Conservation (phyloP, 2,113 vertebrate species). For the Plecotus auritus region DNA sequence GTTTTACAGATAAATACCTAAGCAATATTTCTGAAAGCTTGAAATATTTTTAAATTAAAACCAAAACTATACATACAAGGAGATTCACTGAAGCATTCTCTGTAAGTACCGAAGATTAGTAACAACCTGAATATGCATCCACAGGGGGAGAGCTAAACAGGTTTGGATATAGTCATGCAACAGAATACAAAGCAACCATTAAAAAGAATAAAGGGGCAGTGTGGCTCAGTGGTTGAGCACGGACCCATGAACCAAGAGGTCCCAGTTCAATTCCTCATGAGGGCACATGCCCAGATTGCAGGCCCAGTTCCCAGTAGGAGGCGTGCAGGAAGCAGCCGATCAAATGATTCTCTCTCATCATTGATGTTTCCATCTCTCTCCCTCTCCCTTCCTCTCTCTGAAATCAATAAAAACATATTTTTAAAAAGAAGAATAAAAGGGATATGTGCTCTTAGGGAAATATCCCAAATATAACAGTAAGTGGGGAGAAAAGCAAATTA, state of each 20-base stretch:
- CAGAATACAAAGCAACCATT: not conserved
- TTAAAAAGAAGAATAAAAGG: not conserved
- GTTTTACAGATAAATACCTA: not conserved
- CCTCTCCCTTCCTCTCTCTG: no score
- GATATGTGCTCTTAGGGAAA: not conserved
- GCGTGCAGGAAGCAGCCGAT: no score
- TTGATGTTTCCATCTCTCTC: no score
- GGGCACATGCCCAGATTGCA: no score
- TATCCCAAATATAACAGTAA: not conserved
- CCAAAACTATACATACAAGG: not conserved
- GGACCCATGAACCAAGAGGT: no score
- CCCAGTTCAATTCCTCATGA: no score
- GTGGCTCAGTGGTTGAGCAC: no score
- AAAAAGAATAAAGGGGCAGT: not conserved
- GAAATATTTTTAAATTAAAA: slow-evolving; percentile 1
- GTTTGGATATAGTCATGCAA: not conserved
- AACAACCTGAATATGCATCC: not conserved
- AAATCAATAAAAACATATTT: no score
- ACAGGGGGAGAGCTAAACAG: not conserved
- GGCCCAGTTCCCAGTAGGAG: no score
- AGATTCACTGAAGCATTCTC: not conserved
- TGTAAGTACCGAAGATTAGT: not conserved
- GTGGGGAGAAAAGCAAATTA: not conserved
- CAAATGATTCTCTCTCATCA: no score
- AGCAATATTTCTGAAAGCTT: not conserved